Percentiles rank a stretch among this genome's conserved stretches.
phyloP scores from a whole-genome alignment of 2,113 vertebrate genomes.

The Laticauda colubrina region DNA sequence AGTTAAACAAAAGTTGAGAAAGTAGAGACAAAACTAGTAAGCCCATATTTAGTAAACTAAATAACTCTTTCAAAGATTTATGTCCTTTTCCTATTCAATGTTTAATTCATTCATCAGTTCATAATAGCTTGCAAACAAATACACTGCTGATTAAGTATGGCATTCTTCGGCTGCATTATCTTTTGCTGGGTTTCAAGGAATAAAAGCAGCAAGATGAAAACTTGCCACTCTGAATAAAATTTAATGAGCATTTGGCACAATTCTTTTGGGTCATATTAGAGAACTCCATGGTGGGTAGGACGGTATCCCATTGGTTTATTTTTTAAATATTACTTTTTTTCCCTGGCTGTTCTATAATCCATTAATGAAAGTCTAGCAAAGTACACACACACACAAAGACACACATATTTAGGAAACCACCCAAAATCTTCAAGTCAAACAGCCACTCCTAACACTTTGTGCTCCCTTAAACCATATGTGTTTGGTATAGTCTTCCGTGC shows the following conservation, averaged over 20 bases:
- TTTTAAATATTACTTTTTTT: background rate
- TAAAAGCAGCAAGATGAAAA: constrained; percentile 12
- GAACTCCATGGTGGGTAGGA: background rate
- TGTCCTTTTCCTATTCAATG: constrained; percentile 39
- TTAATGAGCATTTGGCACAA: constrained; percentile 22
- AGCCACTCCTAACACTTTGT: background rate
- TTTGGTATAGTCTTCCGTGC: background rate
- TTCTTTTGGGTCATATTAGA: background rate
- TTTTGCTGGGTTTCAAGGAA: constrained; percentile 29
- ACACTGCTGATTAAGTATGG: constrained; percentile 29
- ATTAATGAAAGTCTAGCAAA: background rate
- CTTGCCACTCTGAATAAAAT: background rate
- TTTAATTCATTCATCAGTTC: constrained; percentile 27
- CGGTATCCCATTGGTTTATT: background rate
- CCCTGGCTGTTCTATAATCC: background rate
- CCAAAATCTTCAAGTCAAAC: background rate
- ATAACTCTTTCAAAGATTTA: constrained; percentile 34
- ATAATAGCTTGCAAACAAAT: constrained; percentile 27
- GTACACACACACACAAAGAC: background rate
- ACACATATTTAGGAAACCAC: background rate
- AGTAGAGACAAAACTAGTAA: constrained; percentile 53
- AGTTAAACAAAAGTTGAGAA: constrained; percentile 43
- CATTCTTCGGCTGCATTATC: background rate
- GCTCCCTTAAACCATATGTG: background rate
- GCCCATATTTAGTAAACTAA: constrained; percentile 18